Evolutionary conservation across 1,140 invertebrate species (phyloP), one percentile per base, ranked within the genome.

Genomic region (Macrosteles quadrilineatus): DNA sequence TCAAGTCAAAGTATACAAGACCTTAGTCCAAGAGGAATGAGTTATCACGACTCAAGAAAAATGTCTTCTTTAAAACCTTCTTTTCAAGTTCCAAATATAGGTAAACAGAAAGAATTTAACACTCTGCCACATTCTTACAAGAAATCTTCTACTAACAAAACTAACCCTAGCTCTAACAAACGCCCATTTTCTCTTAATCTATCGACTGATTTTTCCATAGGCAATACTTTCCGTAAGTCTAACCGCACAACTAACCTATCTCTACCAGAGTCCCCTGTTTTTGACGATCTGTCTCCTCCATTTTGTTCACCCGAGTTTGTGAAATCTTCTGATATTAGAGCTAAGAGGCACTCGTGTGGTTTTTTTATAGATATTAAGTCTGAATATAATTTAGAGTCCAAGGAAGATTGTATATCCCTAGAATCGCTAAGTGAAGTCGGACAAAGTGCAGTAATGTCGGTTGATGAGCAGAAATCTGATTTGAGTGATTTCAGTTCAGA

Each of bases 1-100:
- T 87, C 88, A 71, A 95, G 92, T 80, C 93, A 95, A 79, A 91
- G 90, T 76, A 92, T 91, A 69, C 87, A 88, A 68, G 91, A 93
- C 78, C 79, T 93, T 32, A 90, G 86, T 76, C 82, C 83, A 87
- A 77, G 79, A 80, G 72, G 80, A 79, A 62, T 77, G 76, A 71
- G 78, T 77, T 68, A 78, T 79, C 19, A 69, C 32, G 68, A 69
- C 23, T 17, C 67, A 47, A 50, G 32, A 75, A 72, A 71, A 83
- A 79, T 76, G 79, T 75, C 53, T 82, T 79, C 78, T 77, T 45
- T 78, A 80, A 57, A 82, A 81, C 62, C 80, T 78, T 68, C 78
- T 80, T 69, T 77, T 77, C 0, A 80, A 80, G 74, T 77, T 77
- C 12, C 77, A 78, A 73, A 77, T 80, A 23, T 79, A 81, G 67